These are phyloP conservation scores for Nasua narica DNA, from an alignment of 2,797 vertebrate genomes.

Conservation along the genomic window DNA sequence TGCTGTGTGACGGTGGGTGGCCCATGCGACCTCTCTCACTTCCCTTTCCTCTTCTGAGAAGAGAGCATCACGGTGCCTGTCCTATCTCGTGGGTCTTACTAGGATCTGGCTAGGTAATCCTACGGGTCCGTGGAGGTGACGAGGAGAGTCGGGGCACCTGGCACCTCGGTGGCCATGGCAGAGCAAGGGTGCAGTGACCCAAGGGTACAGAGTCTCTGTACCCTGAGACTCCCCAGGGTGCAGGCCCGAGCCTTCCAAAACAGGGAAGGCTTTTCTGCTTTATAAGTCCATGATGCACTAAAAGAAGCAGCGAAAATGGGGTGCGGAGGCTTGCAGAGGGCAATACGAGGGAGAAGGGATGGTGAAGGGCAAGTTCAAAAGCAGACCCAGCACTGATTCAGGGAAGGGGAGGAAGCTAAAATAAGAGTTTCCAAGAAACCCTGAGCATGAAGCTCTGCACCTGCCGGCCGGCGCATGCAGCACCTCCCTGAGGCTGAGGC, in stretches of 20 bases:
- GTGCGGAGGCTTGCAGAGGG: background rate
- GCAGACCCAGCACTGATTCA: background rate
- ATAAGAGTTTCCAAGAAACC: background rate
- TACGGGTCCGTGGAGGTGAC: background rate
- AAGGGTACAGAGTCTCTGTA: background rate
- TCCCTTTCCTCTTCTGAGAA: background rate
- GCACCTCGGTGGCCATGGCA: background rate
- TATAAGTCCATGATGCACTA: background rate
- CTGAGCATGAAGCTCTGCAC: background rate
- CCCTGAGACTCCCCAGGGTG: background rate
- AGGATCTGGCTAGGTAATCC: background rate
- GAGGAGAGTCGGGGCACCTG: background rate
- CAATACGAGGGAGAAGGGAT: background rate
- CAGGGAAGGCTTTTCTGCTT: background rate
- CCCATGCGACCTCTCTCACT: background rate
- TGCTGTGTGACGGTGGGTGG: background rate
- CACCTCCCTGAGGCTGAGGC: background rate
- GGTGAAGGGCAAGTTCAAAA: background rate
- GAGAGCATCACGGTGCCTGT: background rate
- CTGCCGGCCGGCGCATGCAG: background rate
- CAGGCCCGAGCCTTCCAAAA: background rate
- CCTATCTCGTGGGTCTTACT: background rate
- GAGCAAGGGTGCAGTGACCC: background rate
- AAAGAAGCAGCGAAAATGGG: background rate
- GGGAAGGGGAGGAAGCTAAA: background rate